phyloP scores from a whole-genome alignment of 1,140 invertebrate species.

The Archivesica marissinica region DNA sequence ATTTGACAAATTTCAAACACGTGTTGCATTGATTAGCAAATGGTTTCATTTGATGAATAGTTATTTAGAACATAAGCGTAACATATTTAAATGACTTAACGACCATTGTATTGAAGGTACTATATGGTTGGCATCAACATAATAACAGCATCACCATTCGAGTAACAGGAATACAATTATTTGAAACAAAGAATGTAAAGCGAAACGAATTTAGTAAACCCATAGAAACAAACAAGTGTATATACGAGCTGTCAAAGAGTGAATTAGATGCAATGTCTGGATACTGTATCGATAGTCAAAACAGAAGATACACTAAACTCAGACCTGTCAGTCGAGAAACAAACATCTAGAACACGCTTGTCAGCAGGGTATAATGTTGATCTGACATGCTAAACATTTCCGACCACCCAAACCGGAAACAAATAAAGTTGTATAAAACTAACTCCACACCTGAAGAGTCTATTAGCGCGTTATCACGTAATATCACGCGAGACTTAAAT shows the following conservation, averaged over 20 bases:
- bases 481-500: conserved; percentile 56
- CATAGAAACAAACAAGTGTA: conserved; percentile 6
- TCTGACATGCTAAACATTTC: conserved; percentile 40
- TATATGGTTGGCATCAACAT: too few species aligned
- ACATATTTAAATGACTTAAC: too few species aligned
- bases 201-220: too few species aligned
- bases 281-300: conserved; percentile 54
- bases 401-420: conserved; percentile 61
- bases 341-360: conserved; percentile 34
- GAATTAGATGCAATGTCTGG: conserved; percentile 46
- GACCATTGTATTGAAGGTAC: too few species aligned
- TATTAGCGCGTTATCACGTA: conserved; percentile 56
- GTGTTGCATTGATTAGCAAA: too few species aligned
- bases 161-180: too few species aligned
- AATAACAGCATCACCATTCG: too few species aligned
- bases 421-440: conserved; percentile 19
- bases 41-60: too few species aligned
- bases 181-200: too few species aligned
- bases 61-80: too few species aligned
- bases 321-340: conserved; percentile 13
- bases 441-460: conserved; percentile 58
- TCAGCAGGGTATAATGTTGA: conserved; percentile 31
- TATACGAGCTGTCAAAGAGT: conserved; percentile 52
- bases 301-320: conserved; percentile 39
- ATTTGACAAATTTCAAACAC: too few species aligned